Percentiles rank a stretch among this genome's conserved stretches.
Conservation (phyloP, 2,888 invertebrate genomes). For the Eristalinus aeneus region DNA sequence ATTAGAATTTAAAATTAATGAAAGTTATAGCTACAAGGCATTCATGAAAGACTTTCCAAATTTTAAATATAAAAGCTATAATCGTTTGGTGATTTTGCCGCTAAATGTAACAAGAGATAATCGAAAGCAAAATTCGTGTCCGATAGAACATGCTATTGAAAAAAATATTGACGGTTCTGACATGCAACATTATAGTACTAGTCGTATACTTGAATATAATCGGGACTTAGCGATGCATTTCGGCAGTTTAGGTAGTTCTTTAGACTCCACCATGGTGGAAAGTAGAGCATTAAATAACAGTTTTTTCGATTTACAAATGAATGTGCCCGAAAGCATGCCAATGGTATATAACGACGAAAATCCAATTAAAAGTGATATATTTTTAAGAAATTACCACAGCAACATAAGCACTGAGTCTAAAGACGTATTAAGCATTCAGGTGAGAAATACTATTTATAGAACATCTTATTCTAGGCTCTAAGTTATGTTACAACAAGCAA, state of each 20-base stretch:
- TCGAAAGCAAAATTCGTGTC: background rate
- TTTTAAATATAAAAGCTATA: background rate
- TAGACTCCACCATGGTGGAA: background rate
- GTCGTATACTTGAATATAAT: background rate
- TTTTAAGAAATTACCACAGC: background rate
- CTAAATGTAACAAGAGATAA: background rate
- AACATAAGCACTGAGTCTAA: background rate
- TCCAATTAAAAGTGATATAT: background rate
- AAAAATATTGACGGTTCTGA: background rate
- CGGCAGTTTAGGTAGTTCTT: too few species aligned
- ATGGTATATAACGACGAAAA: background rate
- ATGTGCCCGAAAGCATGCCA: background rate
- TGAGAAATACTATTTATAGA: background rate
- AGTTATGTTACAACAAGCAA: too few species aligned
- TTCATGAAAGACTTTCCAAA: background rate
- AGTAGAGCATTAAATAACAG: background rate
- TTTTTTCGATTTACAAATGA: background rate
- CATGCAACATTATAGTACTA: background rate
- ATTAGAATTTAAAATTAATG: background rate
- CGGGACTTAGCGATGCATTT: background rate
- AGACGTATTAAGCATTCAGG: background rate
- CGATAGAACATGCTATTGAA: background rate
- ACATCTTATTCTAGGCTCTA: too few species aligned
- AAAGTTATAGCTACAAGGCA: background rate
- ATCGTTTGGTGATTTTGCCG: background rate